Conservation (phyloP, 2,113 vertebrate species). For the Thunnus maccoyii region DNA sequence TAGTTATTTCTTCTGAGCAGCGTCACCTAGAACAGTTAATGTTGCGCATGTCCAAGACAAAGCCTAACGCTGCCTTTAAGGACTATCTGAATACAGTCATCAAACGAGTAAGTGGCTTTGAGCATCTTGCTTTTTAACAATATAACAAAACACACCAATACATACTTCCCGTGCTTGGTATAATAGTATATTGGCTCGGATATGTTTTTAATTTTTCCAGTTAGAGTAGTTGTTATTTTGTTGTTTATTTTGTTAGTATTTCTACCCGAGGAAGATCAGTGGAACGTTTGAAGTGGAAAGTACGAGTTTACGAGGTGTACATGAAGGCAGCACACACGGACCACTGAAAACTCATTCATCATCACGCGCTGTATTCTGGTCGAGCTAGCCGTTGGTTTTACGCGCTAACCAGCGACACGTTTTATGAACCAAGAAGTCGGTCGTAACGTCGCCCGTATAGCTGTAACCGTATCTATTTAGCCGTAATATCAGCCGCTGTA, state of each 20-base stretch:
- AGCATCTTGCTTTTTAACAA: too few relatives aligned
- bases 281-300: not conserved
- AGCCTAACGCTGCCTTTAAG: not conserved
- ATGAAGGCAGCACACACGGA: conserved; percentile 32
- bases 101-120: too few relatives aligned
- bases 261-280: too few relatives aligned
- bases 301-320: not conserved
- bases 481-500: not conserved
- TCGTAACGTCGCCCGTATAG: not conserved
- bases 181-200: too few relatives aligned
- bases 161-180: not conserved
- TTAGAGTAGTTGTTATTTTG: too few relatives aligned
- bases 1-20: too few relatives aligned
- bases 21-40: not conserved
- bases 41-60: conserved; percentile 28
- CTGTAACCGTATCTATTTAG: not conserved
- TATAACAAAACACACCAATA: not conserved
- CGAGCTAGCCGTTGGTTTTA: conserved; percentile 33
- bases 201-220: not conserved
- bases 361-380: not conserved
- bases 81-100: not conserved
- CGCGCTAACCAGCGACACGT: not conserved
- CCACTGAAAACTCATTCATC: conserved; percentile 60
- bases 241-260: not conserved
- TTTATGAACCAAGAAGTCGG: not conserved